phyloP scores from a whole-genome alignment of 2,888 invertebrate species.

The Halictus quadricinctus region DNA sequence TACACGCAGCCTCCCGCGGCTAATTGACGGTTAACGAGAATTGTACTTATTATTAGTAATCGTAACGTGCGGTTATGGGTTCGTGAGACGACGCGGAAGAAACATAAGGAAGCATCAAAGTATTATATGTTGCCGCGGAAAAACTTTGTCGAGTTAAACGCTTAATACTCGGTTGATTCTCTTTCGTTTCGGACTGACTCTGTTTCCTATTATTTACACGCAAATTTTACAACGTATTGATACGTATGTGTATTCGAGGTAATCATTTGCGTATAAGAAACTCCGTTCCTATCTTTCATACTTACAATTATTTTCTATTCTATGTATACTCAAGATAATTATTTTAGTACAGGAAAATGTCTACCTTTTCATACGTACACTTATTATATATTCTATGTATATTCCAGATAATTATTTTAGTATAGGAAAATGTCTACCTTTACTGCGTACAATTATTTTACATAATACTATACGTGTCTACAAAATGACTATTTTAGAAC shows the following conservation, averaged over 20 bases:
- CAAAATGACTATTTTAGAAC: neutral
- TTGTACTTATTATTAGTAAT: conserved; percentile 9
- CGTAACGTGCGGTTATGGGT: conserved; percentile 4
- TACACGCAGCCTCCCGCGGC: neutral
- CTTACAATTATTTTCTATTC: neutral
- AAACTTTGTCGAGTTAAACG: neutral
- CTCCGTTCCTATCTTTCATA: too few species aligned
- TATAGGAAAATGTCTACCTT: neutral
- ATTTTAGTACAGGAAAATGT: neutral
- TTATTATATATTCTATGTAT: neutral
- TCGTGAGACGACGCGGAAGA: conserved; percentile 8
- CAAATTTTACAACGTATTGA: neutral
- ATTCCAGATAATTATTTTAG: neutral
- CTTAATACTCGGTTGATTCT: neutral
- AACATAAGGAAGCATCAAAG: conserved; percentile 1
- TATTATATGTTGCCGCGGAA: neutral
- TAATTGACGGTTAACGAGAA: conserved; percentile 26
- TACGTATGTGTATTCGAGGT: too few species aligned
- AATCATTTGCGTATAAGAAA: too few species aligned
- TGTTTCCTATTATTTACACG: neutral
- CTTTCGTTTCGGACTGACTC: neutral
- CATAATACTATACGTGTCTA: neutral
- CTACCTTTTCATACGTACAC: neutral
- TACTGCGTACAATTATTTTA: neutral
- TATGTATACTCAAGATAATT: neutral